Conservation (phyloP, 2,113 vertebrate genomes). For the Coturnix japonica region DNA sequence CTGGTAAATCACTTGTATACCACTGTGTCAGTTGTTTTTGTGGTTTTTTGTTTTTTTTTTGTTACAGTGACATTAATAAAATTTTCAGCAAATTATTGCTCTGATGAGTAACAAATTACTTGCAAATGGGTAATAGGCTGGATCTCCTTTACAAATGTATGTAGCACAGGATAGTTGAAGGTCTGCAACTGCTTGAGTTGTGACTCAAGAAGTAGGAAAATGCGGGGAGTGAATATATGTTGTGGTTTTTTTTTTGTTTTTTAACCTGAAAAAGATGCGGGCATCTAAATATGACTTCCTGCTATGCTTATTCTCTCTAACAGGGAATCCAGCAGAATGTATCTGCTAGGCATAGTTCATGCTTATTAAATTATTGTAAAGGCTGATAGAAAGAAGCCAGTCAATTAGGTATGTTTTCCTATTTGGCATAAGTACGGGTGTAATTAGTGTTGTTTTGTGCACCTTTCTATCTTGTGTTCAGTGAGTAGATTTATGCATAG, state of each 20-base stretch:
- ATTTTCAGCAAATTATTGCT: background rate
- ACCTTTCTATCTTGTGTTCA: background rate
- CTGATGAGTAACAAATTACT: background rate
- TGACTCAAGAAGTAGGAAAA: background rate
- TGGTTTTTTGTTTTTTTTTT: too few species aligned
- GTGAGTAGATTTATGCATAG: background rate
- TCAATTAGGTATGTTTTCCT: background rate
- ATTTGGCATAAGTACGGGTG: background rate
- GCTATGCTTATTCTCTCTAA: background rate
- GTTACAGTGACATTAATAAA: background rate
- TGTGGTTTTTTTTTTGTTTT: background rate
- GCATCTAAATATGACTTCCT: background rate
- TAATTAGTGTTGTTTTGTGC: background rate
- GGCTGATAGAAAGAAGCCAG: background rate
- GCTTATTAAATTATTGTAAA: background rate
- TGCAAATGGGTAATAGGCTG: background rate
- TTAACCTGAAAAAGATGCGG: background rate
- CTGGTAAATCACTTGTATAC: background rate
- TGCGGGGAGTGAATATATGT: background rate
- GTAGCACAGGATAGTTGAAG: background rate
- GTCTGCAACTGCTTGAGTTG: background rate
- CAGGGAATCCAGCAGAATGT: background rate
- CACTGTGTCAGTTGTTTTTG: background rate
- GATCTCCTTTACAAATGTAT: background rate
- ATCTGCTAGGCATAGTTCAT: background rate